phyloP scores from a whole-genome alignment of 2,888 invertebrate genomes.

The Rotaria magnacalcarata region DNA sequence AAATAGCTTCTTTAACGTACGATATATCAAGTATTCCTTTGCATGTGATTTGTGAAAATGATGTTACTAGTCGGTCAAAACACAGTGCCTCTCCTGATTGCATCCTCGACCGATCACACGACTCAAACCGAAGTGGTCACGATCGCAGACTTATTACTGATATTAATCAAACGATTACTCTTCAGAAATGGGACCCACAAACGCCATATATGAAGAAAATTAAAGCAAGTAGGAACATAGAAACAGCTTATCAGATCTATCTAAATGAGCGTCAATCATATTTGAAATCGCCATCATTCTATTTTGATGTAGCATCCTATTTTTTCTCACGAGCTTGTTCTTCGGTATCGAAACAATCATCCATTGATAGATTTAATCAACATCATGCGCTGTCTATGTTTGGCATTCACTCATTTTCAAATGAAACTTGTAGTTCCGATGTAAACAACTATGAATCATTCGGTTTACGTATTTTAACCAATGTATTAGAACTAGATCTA shows the following conservation, averaged over 20 bases:
- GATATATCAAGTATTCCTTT: too few species aligned
- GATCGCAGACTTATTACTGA: too few species aligned
- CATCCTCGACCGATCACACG: too few species aligned
- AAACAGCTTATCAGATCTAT: background rate
- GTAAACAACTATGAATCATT: background rate
- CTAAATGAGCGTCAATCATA: background rate
- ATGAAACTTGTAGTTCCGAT: background rate
- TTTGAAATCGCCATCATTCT: slow-evolving; percentile 2
- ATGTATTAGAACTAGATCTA: background rate
- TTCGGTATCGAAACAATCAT: background rate
- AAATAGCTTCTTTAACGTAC: too few species aligned
- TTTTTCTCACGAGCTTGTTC: background rate
- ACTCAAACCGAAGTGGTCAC: too few species aligned
- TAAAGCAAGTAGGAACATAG: background rate
- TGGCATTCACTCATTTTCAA: background rate
- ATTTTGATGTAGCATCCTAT: background rate
- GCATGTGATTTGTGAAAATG: too few species aligned
- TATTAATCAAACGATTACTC: background rate
- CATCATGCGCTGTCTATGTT: background rate
- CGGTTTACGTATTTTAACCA: background rate
- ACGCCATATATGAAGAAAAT: background rate
- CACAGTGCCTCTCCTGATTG: too few species aligned
- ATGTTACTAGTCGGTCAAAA: too few species aligned
- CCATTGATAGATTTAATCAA: background rate
- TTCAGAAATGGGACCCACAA: background rate